phyloP scores from a whole-genome alignment of 2,888 invertebrate species.

The Ophion ellenae region DNA sequence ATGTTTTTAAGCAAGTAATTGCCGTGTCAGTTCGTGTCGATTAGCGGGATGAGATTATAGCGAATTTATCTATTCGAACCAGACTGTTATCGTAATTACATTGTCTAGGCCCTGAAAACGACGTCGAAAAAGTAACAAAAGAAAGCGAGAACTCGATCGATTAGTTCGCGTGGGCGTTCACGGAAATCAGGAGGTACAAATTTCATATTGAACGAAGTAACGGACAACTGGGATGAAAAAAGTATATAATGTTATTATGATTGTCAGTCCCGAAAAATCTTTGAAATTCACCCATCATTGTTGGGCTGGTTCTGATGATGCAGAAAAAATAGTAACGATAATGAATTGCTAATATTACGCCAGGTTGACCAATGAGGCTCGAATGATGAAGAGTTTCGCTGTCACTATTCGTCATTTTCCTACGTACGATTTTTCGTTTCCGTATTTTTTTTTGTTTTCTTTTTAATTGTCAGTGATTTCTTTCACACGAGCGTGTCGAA shows the following conservation, averaged over 20 bases:
- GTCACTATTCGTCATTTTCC: constrained; percentile 22
- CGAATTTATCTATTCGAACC: constrained; percentile 17
- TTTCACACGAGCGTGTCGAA: constrained; percentile 43
- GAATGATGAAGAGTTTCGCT: constrained; percentile 5
- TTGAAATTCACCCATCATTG: constrained; percentile 39
- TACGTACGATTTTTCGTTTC: not conserved
- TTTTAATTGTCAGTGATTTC: not conserved
- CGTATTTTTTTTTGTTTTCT: not conserved
- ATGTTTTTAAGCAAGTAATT: constrained; percentile 47
- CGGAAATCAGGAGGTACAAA: constrained; percentile 59
- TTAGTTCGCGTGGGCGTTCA: constrained; percentile 33
- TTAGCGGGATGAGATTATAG: constrained; percentile 24
- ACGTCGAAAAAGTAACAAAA: constrained; percentile 16
- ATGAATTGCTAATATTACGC: constrained; percentile 55
- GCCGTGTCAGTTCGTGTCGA: not conserved
- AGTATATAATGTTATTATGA: constrained; percentile 26
- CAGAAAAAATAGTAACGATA: constrained; percentile 53
- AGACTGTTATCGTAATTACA: constrained; percentile 36
- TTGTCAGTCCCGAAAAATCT: constrained; percentile 30
- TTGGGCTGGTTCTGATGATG: constrained; percentile 74
- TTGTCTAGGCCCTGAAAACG: constrained; percentile 43
- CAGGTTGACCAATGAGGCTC: constrained; percentile 66
- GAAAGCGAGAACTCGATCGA: constrained; percentile 40
- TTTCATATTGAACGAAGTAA: constrained; percentile 46
- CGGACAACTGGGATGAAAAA: constrained; percentile 10